phyloP scores from a whole-genome alignment of 2,113 vertebrate species.

The Ovibos moschatus region DNA sequence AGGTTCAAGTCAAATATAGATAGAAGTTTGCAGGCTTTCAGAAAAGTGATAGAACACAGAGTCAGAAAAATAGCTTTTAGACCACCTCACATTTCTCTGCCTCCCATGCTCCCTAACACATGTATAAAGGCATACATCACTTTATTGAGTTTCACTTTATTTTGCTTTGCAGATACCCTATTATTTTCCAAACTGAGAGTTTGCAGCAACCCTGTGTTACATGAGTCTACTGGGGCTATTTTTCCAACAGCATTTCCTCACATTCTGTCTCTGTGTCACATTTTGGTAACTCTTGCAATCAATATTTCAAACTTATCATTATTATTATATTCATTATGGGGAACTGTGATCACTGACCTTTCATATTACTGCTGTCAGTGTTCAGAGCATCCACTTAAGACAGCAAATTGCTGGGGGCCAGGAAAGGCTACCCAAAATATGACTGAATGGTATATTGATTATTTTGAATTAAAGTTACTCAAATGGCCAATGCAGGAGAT shows the following conservation, averaged over 20 bases:
- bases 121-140: neutral
- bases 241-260: neutral
- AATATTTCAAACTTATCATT: neutral
- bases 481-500: neutral
- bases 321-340: neutral
- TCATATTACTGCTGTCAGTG: neutral
- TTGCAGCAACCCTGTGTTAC: neutral
- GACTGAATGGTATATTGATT: neutral
- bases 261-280: neutral
- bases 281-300: neutral
- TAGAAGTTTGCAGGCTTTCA: neutral
- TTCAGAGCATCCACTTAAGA: neutral
- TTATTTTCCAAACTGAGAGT: neutral
- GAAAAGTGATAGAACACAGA: neutral
- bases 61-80: neutral
- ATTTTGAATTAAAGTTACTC: neutral
- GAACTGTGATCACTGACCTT: neutral
- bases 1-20: neutral
- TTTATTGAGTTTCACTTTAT: neutral
- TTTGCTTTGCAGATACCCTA: neutral
- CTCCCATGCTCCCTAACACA: neutral
- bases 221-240: neutral
- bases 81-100: neutral
- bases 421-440: neutral
- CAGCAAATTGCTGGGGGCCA: neutral